phyloP scores from a whole-genome alignment of 2,888 invertebrate genomes.

The Lucinisca nassula region DNA sequence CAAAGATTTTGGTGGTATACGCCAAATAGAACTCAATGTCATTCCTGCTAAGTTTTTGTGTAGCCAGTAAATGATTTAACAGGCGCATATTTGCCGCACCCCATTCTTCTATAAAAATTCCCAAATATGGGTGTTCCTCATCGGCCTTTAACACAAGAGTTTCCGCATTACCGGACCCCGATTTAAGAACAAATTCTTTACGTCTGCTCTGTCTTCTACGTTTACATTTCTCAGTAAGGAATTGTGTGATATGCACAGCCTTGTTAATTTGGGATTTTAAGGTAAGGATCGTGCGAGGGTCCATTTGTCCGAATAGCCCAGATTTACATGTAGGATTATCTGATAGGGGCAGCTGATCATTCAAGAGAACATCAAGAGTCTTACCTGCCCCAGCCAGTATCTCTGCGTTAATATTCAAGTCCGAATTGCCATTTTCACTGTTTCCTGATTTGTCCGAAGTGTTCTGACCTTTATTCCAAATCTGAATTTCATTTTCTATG shows the following conservation, averaged over 20 bases:
- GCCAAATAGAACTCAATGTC: slow-evolving; percentile 45
- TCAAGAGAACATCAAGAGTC: neutral
- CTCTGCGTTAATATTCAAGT: neutral
- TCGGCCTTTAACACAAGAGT: slow-evolving; percentile 20
- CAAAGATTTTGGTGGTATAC: slow-evolving; percentile 33
- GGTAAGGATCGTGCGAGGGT: neutral
- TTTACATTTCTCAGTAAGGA: slow-evolving; percentile 38
- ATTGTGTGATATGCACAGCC: slow-evolving; percentile 2
- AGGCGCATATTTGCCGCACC: slow-evolving; percentile 43
- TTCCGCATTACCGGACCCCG: neutral
- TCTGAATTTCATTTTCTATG: neutral
- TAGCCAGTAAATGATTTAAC: slow-evolving; percentile 12
- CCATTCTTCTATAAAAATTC: slow-evolving; percentile 33
- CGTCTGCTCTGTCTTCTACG: slow-evolving; percentile 34
- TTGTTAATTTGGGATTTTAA: neutral
- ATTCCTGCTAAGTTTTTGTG: neutral
- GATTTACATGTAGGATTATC: neutral
- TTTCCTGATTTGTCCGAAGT: neutral
- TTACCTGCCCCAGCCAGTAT: neutral
- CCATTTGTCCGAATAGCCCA: neutral
- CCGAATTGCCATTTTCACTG: neutral
- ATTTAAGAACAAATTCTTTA: slow-evolving; percentile 25
- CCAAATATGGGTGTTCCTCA: slow-evolving; percentile 32
- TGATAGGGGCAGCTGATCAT: neutral
- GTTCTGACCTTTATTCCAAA: neutral